phyloP scores from a whole-genome alignment of 2,888 invertebrate species.

The Apantesis nais region DNA sequence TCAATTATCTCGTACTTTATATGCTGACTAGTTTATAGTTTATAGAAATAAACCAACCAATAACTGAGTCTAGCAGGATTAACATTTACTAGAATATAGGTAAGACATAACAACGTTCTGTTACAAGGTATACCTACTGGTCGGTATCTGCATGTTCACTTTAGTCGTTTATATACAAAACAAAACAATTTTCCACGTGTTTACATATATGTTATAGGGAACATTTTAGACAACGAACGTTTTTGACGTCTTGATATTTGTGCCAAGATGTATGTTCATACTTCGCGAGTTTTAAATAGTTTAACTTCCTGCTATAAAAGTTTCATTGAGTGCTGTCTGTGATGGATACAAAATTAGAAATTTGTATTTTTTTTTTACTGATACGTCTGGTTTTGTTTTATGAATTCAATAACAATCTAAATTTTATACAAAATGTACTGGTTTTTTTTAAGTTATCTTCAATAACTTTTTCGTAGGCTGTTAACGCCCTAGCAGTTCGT shows the following conservation, averaged over 20 bases:
- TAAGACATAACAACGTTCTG: too few relatives aligned
- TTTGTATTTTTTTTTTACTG: background rate
- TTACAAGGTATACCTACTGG: too few relatives aligned
- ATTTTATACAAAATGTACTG: too few relatives aligned
- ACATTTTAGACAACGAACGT: constrained; percentile 10
- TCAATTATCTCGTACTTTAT: too few relatives aligned
- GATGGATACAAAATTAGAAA: background rate
- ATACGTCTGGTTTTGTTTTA: too few relatives aligned
- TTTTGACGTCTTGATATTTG: constrained; percentile 17
- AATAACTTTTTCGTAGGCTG: constrained; percentile 84
- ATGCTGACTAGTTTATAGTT: too few relatives aligned
- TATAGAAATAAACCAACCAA: too few relatives aligned
- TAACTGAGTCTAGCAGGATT: too few relatives aligned
- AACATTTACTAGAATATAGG: too few relatives aligned
- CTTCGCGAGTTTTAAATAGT: constrained; percentile 9
- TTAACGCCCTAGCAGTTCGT: constrained; percentile 91
- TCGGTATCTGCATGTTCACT: background rate
- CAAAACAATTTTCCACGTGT: background rate
- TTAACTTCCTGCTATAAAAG: constrained; percentile 3
- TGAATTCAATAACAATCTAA: too few relatives aligned
- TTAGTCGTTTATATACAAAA: background rate
- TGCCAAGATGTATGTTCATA: constrained; percentile 18
- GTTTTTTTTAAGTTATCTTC: background rate
- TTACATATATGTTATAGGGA: background rate
- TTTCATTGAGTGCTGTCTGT: constrained; percentile 3